Percentiles rank a stretch among this genome's conserved stretches.
Evolutionary conservation across 1,140 invertebrate genomes (phyloP).

Genomic region (Zaprionus taronus): DNA sequence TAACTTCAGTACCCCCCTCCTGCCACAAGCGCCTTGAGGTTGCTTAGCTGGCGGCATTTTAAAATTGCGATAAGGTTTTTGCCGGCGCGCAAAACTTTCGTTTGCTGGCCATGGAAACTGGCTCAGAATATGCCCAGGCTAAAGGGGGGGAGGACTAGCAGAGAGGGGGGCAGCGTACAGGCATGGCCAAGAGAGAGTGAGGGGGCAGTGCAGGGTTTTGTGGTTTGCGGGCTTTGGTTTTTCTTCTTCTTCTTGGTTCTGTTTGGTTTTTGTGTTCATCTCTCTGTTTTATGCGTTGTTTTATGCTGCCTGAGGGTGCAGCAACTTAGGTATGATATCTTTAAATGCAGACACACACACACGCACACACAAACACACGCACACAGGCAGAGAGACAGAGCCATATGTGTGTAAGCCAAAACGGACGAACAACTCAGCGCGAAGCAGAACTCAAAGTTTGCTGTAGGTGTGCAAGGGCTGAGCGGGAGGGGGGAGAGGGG

Average conservation of each 20-base stretch:
- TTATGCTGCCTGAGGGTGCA: conserved; percentile 62
- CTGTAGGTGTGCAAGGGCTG: conserved; percentile 4
- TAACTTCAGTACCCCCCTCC: background rate
- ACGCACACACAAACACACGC: conserved; percentile 37
- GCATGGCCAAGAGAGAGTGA: background rate
- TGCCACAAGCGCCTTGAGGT: background rate
- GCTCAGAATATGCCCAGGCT: conserved; percentile 15
- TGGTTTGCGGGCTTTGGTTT: conserved; percentile 44
- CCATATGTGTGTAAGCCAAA: conserved; percentile 60
- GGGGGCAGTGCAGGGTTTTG: background rate
- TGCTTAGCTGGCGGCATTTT: conserved; percentile 60
- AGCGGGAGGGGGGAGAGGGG: background rate
- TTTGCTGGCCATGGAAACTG: conserved; percentile 47
- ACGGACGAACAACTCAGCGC: conserved; percentile 63
- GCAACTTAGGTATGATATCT: conserved; percentile 83
- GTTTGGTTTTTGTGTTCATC: conserved; percentile 26
- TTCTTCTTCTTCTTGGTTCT: conserved; percentile 39
- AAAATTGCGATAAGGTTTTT: conserved; percentile 84
- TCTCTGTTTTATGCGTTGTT: conserved; percentile 59
- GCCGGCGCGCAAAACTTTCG: conserved; percentile 79
- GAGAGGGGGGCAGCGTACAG: background rate
- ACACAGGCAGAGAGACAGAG: conserved; percentile 41
- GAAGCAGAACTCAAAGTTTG: conserved; percentile 52
- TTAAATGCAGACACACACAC: conserved; percentile 76
- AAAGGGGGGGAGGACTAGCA: background rate